phyloP scores from a whole-genome alignment of 2,888 invertebrate genomes.

The Ormyrus thymus region DNA sequence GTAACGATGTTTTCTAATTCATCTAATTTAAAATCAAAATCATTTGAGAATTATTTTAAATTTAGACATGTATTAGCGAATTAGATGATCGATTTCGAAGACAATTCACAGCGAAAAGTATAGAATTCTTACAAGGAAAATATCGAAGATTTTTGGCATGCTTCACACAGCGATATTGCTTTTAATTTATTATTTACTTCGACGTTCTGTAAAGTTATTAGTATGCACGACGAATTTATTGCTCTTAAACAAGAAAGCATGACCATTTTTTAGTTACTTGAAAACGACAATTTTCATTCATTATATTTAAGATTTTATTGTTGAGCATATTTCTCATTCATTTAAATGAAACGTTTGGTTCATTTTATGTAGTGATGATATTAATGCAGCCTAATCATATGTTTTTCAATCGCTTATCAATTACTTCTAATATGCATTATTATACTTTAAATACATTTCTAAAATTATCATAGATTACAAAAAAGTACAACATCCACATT shows the following conservation, averaged over 20 bases:
- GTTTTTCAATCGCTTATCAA: neutral
- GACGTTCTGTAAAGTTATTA: constrained; percentile 4
- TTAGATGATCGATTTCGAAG: no score
- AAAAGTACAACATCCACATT: constrained; percentile 12
- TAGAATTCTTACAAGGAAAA: neutral
- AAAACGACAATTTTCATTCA: constrained; percentile 25
- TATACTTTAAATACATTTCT: constrained; percentile 12
- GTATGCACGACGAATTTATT: constrained; percentile 29
- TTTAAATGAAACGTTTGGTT: neutral
- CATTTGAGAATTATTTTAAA: neutral
- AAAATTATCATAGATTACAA: constrained; percentile 32
- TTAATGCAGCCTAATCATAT: neutral
- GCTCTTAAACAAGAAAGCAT: constrained; percentile 16
- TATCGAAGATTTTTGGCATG: constrained; percentile 25
- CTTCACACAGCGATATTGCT: constrained; percentile 36
- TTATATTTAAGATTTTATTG: neutral
- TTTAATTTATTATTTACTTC: constrained; percentile 17
- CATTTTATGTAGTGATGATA: neutral
- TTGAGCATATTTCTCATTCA: neutral
- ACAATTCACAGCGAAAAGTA: no score
- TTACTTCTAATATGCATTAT: neutral
- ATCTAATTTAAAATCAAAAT: no score
- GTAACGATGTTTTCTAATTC: no score
- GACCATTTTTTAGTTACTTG: constrained; percentile 13
- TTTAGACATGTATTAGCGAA: neutral